Percentiles rank a stretch among this genome's conserved stretches.
phyloP scores from a whole-genome alignment of 1,140 invertebrate genomes.

The Saccostrea echinata region DNA sequence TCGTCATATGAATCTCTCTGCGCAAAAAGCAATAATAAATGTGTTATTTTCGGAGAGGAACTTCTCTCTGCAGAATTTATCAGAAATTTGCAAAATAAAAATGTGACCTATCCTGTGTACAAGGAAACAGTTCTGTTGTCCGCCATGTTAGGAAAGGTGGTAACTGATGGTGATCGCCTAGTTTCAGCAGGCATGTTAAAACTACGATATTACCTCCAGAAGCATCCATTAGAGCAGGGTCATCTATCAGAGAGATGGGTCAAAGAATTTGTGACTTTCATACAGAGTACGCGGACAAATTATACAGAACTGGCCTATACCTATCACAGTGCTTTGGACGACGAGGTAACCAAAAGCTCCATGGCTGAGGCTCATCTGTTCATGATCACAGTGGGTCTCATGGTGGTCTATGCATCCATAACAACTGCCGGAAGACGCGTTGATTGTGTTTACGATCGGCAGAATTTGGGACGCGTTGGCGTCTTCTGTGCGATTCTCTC shows the following conservation, averaged over 20 bases:
- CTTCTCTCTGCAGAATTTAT: constrained; percentile 30
- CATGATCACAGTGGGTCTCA: constrained; percentile 39
- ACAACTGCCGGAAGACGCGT: constrained; percentile 42
- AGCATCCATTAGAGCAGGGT: not conserved
- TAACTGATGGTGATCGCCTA: not conserved
- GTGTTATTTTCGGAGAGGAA: constrained; percentile 45
- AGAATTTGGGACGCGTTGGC: constrained; percentile 93
- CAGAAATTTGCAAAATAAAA: not conserved
- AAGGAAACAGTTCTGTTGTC: not conserved
- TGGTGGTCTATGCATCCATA: constrained; percentile 48
- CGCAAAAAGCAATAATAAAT: not conserved
- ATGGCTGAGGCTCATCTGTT: constrained; percentile 44
- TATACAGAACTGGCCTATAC: constrained; percentile 38
- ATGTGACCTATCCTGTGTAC: not conserved
- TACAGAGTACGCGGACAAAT: not conserved
- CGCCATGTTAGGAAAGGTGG: not conserved
- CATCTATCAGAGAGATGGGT: constrained; percentile 31
- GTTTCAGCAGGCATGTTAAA: constrained; percentile 39
- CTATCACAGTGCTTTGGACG: constrained; percentile 45
- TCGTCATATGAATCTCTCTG: constrained; percentile 16
- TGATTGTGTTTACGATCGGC: constrained; percentile 86
- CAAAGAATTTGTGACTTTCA: not conserved
- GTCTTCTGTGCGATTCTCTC: constrained; percentile 94
- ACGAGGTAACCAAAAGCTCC: constrained; percentile 27
- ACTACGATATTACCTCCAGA: constrained; percentile 39